These are phyloP conservation scores for Salvelinus namaycush DNA, from an alignment of 2,113 vertebrate species.

Conservation along the genomic window DNA sequence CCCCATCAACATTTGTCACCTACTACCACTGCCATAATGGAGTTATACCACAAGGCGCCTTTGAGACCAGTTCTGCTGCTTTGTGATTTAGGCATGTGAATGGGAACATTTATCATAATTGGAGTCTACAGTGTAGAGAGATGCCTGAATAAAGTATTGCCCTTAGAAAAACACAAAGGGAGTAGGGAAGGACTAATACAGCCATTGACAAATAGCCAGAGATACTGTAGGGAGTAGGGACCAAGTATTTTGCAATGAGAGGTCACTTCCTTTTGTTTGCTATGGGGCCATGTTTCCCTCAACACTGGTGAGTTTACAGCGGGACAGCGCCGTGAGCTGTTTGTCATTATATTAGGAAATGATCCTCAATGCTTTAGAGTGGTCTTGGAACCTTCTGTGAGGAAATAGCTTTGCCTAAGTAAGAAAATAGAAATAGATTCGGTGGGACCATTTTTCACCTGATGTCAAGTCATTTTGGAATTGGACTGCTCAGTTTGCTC, in stretches of 20 bases:
- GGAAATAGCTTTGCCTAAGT: conserved; percentile 26
- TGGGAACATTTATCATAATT: conserved; percentile 42
- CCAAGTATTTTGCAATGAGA: conserved; percentile 40
- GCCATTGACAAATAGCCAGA: conserved; percentile 15
- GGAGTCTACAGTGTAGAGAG: conserved; percentile 7
- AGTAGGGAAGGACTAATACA: not conserved
- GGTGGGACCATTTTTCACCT: not conserved
- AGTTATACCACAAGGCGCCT: conserved; percentile 22
- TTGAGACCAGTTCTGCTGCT: conserved; percentile 20
- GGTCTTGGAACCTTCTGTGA: not conserved
- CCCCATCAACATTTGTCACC: conserved; percentile 35
- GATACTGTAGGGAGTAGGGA: conserved; percentile 10
- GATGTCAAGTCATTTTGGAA: conserved; percentile 21
- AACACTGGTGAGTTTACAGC: conserved; percentile 6
- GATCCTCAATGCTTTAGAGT: not conserved
- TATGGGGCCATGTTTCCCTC: not conserved
- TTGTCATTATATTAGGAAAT: conserved; percentile 10
- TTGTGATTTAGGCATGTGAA: conserved; percentile 19
- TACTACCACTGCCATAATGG: conserved; percentile 30
- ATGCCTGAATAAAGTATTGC: conserved; percentile 11
- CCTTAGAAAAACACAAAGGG: conserved; percentile 44
- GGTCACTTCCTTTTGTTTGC: conserved; percentile 11
- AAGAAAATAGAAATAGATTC: conserved; percentile 18
- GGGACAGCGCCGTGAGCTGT: not conserved
- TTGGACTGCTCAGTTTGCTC: not conserved